A percentile compares a stretch with the other conserved stretches of the same genome.
These are phyloP conservation scores for Helicoverpa armigera DNA, from an alignment of 1,140 invertebrate species.

Conservation along the genomic window DNA sequence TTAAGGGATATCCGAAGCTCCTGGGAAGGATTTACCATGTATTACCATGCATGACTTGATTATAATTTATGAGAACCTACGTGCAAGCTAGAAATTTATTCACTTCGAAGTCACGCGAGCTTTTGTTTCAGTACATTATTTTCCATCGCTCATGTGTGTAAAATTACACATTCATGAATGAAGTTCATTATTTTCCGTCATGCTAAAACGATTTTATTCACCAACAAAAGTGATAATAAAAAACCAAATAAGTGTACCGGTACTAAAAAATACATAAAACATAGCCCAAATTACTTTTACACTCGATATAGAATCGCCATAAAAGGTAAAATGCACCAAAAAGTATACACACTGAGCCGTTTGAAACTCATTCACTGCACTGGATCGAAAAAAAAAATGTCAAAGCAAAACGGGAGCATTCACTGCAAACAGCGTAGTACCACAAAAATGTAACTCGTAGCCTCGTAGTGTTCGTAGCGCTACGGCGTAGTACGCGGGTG, in stretches of 20 bases:
- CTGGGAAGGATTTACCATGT: conserved; percentile 6
- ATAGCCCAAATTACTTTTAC: conserved; percentile 46
- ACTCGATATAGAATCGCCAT: conserved; percentile 13
- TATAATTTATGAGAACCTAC: not conserved
- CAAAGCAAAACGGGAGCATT: conserved; percentile 33
- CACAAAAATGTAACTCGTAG: conserved; percentile 44
- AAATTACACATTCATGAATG: not conserved
- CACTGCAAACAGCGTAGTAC: conserved; percentile 47
- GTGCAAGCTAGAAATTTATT: conserved; percentile 17
- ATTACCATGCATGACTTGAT: conserved; percentile 21
- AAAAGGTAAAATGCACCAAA: conserved; percentile 18
- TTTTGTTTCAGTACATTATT: not conserved
- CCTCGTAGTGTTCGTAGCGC: conserved; percentile 37
- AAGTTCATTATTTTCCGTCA: not conserved
- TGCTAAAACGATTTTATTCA: not conserved
- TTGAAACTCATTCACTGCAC: conserved; percentile 46
- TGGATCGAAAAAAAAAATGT: conserved; percentile 47
- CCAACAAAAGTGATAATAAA: not conserved
- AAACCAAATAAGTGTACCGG: not conserved
- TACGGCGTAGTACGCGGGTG: conserved; percentile 55
- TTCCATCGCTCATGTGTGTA: conserved; percentile 1
- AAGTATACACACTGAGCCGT: conserved; percentile 26
- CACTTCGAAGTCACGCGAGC: conserved; percentile 1
- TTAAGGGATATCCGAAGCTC: not conserved
- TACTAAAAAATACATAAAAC: conserved; percentile 36